Base-by-base conservation (phyloP, 2,113 vertebrate genomes). In the Microcebus jonahi region DNA sequence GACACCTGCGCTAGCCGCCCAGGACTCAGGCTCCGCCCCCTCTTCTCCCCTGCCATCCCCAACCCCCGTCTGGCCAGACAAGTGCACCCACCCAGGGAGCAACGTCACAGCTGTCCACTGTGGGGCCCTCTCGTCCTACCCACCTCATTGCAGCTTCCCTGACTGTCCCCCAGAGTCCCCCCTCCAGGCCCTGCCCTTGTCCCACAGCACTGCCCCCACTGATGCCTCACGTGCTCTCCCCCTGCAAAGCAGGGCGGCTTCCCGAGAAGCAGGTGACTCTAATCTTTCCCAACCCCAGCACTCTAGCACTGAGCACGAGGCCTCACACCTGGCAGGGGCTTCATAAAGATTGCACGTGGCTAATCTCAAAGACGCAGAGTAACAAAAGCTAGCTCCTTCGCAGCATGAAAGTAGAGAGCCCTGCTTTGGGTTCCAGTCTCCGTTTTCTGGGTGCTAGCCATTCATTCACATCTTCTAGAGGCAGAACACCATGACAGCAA, bases 71-170 rank as follows among this genome's bases (percentile, higher is more conserved):
- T 42, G 25, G 59, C 39, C 55, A 79, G 29, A 18, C 48, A 57
- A 45, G 48, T 1, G 0, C 31, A 20, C 10, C 42, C 80, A 67
- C 1, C 65, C 42, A 27, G 42, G 31, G 39, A 50, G 14, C 6
- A 1, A 13, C n/a, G 48, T 4, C 29, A 42, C 1, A 70, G 45
- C n/a, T 55, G 57, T 31, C 61, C 50, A 15, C 0, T 0, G 13
- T 39, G 45, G 73, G 18, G 12, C 12, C 83, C 23, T 73, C 81
- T 77, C 4, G 0, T 45, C 31, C 53, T 63, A 45, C 17, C 76
- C 25, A 63, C 14, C 79, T 55, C 59, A 79, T 12, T 23, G 77
- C 87, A 34, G 70, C 87, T 95, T 68, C 67, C 61, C 68, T n/a
- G 15, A 53, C 6, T 31, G 71, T 45, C 53, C n/a, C 61, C 55